Percentiles rank a stretch among this genome's conserved stretches.
Evolutionary conservation across 2,797 vertebrate species (phyloP).

Genomic region (Pyrocephalus nanus): DNA sequence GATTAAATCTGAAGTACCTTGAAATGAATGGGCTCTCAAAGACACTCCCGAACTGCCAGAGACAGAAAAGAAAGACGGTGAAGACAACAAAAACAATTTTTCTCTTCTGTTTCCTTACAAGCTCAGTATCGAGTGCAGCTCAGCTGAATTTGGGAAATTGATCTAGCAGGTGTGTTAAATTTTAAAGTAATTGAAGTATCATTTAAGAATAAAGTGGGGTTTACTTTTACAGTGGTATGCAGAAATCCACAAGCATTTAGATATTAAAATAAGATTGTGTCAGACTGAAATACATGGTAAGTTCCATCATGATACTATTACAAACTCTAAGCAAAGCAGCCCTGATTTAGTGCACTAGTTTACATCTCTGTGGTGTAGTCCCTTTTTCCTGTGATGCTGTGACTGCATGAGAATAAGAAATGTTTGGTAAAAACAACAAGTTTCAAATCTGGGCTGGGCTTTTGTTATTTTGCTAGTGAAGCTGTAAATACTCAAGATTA

Average conservation of each 20-base stretch:
- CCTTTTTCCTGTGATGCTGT: neutral
- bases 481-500: neutral
- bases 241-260: neutral
- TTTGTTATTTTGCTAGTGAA: neutral
- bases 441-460: neutral
- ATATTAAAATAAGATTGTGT: neutral
- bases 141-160: neutral
- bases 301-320: neutral
- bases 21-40: neutral
- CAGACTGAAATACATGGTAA: neutral
- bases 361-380: neutral
- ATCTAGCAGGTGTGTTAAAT: neutral
- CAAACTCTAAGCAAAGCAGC: neutral
- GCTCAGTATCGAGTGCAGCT: neutral
- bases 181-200: neutral
- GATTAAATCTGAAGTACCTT: neutral
- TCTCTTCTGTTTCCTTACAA: neutral
- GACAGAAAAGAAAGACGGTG: rapidly evolving
- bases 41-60: neutral
- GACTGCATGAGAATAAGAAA: neutral
- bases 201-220: neutral
- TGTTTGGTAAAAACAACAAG: neutral
- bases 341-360: neutral
- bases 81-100: neutral
- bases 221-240: neutral